Evolutionary conservation across 2,113 vertebrate genomes (phyloP).

Genomic region (Falcunculus frontatus): DNA sequence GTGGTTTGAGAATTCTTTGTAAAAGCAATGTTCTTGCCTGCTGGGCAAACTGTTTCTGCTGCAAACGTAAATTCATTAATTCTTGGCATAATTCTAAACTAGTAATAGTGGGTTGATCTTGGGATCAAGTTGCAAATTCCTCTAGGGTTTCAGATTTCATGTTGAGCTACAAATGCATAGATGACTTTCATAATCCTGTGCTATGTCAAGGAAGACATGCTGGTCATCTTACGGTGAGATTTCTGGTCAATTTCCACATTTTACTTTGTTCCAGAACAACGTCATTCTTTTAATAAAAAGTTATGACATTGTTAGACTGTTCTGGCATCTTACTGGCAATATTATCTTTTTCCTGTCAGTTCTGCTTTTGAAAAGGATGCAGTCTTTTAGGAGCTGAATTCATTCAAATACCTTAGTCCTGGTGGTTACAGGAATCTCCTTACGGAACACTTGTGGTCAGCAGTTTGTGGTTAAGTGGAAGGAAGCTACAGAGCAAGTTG

Average conservation of each 20-base stretch:
- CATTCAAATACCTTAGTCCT: not conserved
- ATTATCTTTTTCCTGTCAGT: not conserved
- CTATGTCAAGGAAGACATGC: not conserved
- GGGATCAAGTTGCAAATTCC: not conserved
- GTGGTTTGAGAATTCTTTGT: not conserved
- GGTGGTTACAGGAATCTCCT: not conserved
- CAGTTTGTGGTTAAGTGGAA: not conserved
- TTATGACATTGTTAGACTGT: not conserved
- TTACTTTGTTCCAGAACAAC: not conserved
- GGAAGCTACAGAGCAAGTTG: not conserved
- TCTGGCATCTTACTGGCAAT: not conserved
- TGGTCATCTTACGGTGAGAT: not conserved
- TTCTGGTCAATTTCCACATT: not conserved
- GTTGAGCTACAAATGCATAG: not conserved
- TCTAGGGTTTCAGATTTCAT: not conserved
- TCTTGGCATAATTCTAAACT: not conserved
- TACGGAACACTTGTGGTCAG: not conserved
- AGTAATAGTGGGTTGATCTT: not conserved
- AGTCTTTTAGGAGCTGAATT: not conserved
- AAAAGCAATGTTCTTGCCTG: not conserved
- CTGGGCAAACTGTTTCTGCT: not conserved
- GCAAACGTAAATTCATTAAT: not conserved
- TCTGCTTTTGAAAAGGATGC: not conserved
- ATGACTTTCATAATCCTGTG: not conserved
- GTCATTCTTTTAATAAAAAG: not conserved